Conservation (phyloP, 1,140 invertebrate genomes). For the Holcopasites calliopsidis region DNA sequence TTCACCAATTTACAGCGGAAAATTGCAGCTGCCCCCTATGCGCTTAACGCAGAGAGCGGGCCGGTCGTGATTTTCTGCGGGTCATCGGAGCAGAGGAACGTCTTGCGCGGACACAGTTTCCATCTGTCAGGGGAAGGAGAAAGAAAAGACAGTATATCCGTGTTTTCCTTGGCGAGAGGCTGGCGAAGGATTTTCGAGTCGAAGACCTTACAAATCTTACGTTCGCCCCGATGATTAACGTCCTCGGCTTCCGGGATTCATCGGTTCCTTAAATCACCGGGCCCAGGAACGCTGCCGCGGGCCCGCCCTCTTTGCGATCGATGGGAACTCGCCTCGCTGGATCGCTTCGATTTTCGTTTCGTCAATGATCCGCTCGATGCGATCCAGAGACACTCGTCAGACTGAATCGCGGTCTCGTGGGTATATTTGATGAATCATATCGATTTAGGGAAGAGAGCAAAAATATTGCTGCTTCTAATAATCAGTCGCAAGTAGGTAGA, state of each 20-base stretch:
- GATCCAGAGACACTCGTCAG: background rate
- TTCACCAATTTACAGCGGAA: conserved; percentile 37
- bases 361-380: conserved; percentile 41
- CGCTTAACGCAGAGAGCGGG: too few species aligned
- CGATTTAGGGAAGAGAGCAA: too few species aligned
- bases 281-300: background rate
- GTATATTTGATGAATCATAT: too few species aligned
- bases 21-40: conserved; percentile 30
- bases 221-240: conserved; percentile 49
- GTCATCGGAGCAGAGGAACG: background rate
- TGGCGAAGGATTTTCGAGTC: conserved; percentile 31
- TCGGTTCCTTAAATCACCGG: conserved; percentile 48
- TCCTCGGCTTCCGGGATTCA: conserved; percentile 35
- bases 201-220: conserved; percentile 16
- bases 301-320: background rate
- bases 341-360: background rate
- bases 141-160: background rate
- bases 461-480: too few species aligned
- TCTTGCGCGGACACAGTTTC: background rate
- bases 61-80: too few species aligned
- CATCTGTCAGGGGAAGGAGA: background rate
- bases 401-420: too few species aligned
- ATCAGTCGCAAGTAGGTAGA: too few species aligned
- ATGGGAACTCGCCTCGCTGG: background rate
- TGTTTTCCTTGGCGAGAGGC: conserved; percentile 32